Conservation (phyloP, 2,113 vertebrate genomes). For the Paradisaea rubra region DNA sequence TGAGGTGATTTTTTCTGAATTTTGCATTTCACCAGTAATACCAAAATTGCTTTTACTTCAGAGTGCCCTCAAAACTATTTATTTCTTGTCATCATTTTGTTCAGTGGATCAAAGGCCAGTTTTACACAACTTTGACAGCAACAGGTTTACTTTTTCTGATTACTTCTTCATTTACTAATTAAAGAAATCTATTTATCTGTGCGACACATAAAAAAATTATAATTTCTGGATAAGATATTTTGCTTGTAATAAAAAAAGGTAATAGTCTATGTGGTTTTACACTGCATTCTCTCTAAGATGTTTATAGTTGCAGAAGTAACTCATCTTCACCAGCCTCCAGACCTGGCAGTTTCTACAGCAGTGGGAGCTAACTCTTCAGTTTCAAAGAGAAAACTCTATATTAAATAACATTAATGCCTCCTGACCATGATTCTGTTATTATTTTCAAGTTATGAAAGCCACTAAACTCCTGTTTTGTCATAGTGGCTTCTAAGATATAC, state of each 20-base stretch:
- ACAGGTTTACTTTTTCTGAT: background rate
- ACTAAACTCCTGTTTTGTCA: background rate
- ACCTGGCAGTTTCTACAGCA: background rate
- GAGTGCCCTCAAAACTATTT: background rate
- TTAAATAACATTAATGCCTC: background rate
- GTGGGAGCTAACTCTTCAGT: background rate
- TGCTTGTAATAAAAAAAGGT: background rate
- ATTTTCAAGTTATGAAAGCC: background rate
- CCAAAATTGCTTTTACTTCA: background rate
- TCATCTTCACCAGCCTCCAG: background rate
- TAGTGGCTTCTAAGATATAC: background rate
- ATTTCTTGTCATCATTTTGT: background rate
- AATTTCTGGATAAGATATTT: background rate
- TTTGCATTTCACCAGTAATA: background rate
- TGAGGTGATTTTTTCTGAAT: background rate
- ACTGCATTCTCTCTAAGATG: background rate
- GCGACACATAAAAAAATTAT: background rate
- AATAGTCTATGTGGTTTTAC: background rate
- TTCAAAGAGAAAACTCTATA: background rate
- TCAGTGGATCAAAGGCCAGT: background rate
- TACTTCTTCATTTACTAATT: background rate
- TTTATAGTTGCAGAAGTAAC: background rate
- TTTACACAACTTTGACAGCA: background rate
- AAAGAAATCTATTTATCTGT: background rate
- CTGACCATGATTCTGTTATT: background rate